Evolutionary conservation across 2,113 vertebrate species (phyloP), one percentile per base, ranked within the genome.

Genomic region (Haliaeetus leucogaster): DNA sequence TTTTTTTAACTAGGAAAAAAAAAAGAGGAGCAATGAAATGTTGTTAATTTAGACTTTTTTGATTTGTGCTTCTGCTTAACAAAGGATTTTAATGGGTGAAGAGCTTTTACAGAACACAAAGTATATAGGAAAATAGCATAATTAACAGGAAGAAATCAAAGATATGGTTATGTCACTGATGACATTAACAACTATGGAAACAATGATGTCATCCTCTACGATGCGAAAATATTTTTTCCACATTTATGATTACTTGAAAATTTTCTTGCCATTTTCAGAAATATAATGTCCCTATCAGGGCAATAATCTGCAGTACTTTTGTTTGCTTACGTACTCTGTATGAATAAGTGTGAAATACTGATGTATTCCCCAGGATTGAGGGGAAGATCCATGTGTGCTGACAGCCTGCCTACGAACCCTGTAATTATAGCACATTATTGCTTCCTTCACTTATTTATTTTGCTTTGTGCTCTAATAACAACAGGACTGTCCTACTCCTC

Each of bases 71-170:
- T 94, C 94, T 94, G 78, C 52, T 97, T 70, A 80, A 87, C 82
- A 84, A 82, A 78, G 38, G 65, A 86, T 83, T 82, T 82, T 85
- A 96, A 95, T 91, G 71, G 43, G 12, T 2, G 3, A 92, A 91
- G 78, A 92, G 55, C 80, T 94, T 95, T 89, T 77, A 84, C 67
- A 95, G 96, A 95, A 73, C 86, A 86, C 65, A 90, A 90, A 89
- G 83, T 92, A n/a, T 71, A 81, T 79, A 62, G 70, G 82, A 82
- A 73, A 87, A 48, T 73, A 94, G 80, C 59, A 59, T 94, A 95
- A 91, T 95, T 89, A 96, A 77, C 77, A 94, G 82, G 92, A 95
- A 93, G 91, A 97, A 91, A 95, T 89, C 50, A 95, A 89, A 89
- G 56, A 74, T 96, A 68, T 1, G 1, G 38, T 90, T 74, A 85